A percentile compares a stretch with the other conserved stretches of the same genome.
Conservation (phyloP, 2,888 invertebrate genomes). For the Xanthorhoe spadicearia region DNA sequence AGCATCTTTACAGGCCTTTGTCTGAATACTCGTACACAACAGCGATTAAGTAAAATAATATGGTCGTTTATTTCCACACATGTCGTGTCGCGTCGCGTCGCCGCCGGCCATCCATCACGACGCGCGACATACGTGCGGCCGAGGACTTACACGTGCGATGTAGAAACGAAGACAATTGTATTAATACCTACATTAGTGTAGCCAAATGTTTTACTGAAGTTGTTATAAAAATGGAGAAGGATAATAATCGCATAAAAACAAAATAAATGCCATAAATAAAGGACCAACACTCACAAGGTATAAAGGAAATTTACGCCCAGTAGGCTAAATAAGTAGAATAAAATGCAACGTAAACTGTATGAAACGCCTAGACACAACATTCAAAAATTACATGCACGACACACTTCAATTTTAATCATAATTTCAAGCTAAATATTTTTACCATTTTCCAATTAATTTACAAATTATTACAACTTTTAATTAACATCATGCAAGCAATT, state of each 20-base stretch:
- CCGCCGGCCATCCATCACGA: constrained; percentile 38
- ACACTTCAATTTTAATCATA: background rate
- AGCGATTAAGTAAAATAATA: constrained; percentile 39
- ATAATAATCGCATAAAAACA: no score
- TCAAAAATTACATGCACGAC: no score
- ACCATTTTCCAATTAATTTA: background rate
- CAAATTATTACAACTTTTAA: background rate
- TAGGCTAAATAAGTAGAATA: no score
- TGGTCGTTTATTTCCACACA: constrained; percentile 32
- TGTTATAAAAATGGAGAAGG: no score
- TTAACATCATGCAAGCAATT: background rate
- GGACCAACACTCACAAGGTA: no score
- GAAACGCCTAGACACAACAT: no score
- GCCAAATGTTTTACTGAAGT: background rate
- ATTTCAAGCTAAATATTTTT: background rate
- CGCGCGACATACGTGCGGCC: constrained; percentile 26
- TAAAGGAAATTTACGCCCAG: no score
- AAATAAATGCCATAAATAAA: no score
- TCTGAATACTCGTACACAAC: constrained; percentile 16
- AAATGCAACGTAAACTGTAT: no score
- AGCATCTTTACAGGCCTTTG: constrained; percentile 15
- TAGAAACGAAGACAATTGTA: constrained; percentile 24
- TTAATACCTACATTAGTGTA: background rate
- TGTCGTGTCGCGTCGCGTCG: constrained; percentile 26
- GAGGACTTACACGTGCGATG: constrained; percentile 29